Evolutionary conservation across 2,113 vertebrate species (phyloP).

Genomic region (Menura novaehollandiae): DNA sequence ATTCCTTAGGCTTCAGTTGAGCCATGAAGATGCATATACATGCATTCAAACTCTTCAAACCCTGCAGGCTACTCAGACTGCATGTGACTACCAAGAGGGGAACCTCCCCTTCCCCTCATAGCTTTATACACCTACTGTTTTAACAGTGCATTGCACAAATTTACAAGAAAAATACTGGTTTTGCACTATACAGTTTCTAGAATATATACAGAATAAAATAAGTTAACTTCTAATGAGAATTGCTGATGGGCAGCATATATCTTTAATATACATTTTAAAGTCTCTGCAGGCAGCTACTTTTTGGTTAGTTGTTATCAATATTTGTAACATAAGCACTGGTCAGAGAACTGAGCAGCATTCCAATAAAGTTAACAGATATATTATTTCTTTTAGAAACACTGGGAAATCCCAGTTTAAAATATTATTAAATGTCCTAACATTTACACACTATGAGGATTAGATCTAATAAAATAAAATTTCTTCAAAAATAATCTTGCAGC

Average conservation of each 20-base stretch:
- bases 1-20: conserved; percentile 47
- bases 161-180: conserved; percentile 95
- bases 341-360: conserved; percentile 89
- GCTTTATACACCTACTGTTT: conserved; percentile 78
- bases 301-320: conserved; percentile 94
- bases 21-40: conserved; percentile 37
- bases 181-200: conserved; percentile 96
- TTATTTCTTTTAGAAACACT: conserved; percentile 90
- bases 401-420: conserved; percentile 87
- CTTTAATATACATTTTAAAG: conserved; percentile 84
- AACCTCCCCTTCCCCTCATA: conserved; percentile 13
- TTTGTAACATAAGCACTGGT: conserved; percentile 85
- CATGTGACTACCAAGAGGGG: conserved; percentile 38
- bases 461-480: conserved; percentile 99
- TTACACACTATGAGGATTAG: conserved; percentile 96
- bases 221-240: conserved; percentile 92
- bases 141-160: conserved; percentile 96
- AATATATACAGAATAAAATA: conserved; percentile 99
- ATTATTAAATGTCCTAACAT: conserved; percentile 97
- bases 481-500: conserved; percentile 98
- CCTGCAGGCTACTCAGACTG: conserved; percentile 44
- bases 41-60: conserved; percentile 53
- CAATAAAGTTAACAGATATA: conserved; percentile 92
- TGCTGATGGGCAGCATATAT: conserved; percentile 84
- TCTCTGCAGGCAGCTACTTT: conserved; percentile 99